A percentile compares a stretch with the other conserved stretches of the same genome.
These are phyloP conservation scores for Polypterus bichir DNA, from an alignment of 2,113 vertebrate genomes.

Conservation along the genomic window DNA sequence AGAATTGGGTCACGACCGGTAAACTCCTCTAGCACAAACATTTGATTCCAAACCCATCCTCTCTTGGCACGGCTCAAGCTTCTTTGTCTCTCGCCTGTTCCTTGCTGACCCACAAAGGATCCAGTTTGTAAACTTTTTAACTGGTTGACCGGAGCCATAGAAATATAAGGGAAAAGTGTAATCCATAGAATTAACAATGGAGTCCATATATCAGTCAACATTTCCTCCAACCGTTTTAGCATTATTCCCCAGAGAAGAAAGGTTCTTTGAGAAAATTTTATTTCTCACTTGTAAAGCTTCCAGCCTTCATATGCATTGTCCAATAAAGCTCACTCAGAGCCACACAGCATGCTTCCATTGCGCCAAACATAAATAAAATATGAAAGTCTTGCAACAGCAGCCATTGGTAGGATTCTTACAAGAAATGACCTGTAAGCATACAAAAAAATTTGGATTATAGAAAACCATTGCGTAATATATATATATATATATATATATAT, in stretches of 20 bases:
- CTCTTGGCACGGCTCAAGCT: slow-evolving; percentile 90
- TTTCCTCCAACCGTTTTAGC: slow-evolving; percentile 72
- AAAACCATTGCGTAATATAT: too few relatives aligned
- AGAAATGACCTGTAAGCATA: slow-evolving; percentile 48
- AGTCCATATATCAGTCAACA: slow-evolving; percentile 78
- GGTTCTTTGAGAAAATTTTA: slow-evolving; percentile 71
- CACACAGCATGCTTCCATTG: slow-evolving; percentile 58
- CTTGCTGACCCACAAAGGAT: slow-evolving; percentile 55
- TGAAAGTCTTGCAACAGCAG: slow-evolving; percentile 44
- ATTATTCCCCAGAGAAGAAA: slow-evolving; percentile 65
- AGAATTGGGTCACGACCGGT: slow-evolving; percentile 98
- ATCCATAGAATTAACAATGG: slow-evolving; percentile 91
- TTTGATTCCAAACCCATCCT: slow-evolving; percentile 99
- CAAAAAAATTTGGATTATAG: not conserved
- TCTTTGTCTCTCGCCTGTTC: slow-evolving; percentile 72
- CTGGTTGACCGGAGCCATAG: slow-evolving; percentile 61
- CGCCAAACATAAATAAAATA: slow-evolving; percentile 43
- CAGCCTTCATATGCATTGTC: slow-evolving; percentile 70
- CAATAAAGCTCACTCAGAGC: slow-evolving; percentile 65
- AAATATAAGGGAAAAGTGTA: slow-evolving; percentile 69
- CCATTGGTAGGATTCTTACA: slow-evolving; percentile 54
- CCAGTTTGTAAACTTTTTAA: slow-evolving; percentile 62
- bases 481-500: too few relatives aligned
- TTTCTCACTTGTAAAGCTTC: slow-evolving; percentile 65
- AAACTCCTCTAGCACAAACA: slow-evolving; percentile 98